These are phyloP conservation scores for Chroicocephalus ridibundus DNA, from an alignment of 2,113 vertebrate genomes.

Conservation along the genomic window DNA sequence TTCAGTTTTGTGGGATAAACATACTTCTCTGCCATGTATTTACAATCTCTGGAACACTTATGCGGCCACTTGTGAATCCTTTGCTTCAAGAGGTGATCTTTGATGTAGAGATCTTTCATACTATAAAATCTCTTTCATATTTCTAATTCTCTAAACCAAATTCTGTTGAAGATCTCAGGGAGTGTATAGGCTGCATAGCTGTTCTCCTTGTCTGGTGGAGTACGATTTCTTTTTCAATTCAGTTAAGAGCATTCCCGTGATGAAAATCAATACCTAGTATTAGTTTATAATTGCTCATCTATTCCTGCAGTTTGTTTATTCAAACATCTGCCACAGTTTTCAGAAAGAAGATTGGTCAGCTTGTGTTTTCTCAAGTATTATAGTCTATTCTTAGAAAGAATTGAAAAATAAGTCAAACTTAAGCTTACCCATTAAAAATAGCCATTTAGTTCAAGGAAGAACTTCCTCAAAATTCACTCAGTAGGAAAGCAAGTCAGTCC, in stretches of 20 bases:
- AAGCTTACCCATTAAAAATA: not conserved
- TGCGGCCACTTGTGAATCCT: not conserved
- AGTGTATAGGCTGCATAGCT: not conserved
- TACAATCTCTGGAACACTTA: not conserved
- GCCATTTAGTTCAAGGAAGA: not conserved
- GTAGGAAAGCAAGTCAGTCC: not conserved
- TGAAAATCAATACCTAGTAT: not conserved
- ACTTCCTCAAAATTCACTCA: not conserved
- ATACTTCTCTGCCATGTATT: not conserved
- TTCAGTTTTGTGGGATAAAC: conserved; percentile 11
- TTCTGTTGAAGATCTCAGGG: not conserved
- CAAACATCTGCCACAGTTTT: not conserved
- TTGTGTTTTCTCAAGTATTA: not conserved
- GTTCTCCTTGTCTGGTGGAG: not conserved
- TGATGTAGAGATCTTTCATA: not conserved
- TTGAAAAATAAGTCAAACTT: not conserved
- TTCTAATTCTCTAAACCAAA: not conserved
- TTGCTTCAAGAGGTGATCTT: not conserved
- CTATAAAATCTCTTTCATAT: not conserved
- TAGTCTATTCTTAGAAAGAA: not conserved
- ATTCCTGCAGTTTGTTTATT: not conserved
- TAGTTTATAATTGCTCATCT: not conserved
- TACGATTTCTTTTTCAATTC: not conserved
- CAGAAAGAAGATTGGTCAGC: not conserved
- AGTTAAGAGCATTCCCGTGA: not conserved